Conservation (phyloP, 1,140 invertebrate species). For the Lepidurus couesii region DNA sequence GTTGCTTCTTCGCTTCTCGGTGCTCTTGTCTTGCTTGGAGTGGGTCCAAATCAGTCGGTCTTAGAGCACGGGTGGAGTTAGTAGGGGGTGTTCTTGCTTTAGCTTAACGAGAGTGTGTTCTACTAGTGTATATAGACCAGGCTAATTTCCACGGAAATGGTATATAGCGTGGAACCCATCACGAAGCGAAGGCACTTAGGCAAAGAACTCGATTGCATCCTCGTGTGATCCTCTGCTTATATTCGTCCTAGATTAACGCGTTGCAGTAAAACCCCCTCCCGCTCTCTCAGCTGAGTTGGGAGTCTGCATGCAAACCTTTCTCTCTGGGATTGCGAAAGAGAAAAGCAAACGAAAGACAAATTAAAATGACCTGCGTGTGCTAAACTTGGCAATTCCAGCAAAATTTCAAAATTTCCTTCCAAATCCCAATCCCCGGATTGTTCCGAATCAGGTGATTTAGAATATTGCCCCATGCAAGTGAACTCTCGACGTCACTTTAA, state of each 20-base stretch:
- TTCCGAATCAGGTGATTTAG: too few relatives aligned
- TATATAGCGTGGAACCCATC: background rate
- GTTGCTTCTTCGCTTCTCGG: background rate
- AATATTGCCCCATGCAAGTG: too few relatives aligned
- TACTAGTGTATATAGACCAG: background rate
- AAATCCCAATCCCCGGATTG: too few relatives aligned
- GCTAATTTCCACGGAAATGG: background rate
- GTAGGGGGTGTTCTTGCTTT: background rate
- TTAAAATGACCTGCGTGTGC: too few relatives aligned
- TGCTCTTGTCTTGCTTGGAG: slow-evolving; percentile 10
- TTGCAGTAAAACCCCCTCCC: background rate
- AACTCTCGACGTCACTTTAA: too few relatives aligned
- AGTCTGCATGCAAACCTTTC: background rate
- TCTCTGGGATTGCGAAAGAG: background rate
- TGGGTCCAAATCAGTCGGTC: slow-evolving; percentile 7
- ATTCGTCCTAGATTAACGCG: background rate
- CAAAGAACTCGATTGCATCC: background rate
- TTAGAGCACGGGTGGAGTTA: slow-evolving; percentile 11
- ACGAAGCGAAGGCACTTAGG: slow-evolving; percentile 1
- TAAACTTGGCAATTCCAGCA: too few relatives aligned
- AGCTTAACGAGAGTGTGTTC: background rate
- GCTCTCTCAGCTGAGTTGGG: background rate
- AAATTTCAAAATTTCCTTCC: too few relatives aligned
- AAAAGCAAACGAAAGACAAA: background rate
- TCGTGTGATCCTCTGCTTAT: background rate